phyloP scores from a whole-genome alignment of 1,140 invertebrate genomes.

The Acromyrmex charruanus region DNA sequence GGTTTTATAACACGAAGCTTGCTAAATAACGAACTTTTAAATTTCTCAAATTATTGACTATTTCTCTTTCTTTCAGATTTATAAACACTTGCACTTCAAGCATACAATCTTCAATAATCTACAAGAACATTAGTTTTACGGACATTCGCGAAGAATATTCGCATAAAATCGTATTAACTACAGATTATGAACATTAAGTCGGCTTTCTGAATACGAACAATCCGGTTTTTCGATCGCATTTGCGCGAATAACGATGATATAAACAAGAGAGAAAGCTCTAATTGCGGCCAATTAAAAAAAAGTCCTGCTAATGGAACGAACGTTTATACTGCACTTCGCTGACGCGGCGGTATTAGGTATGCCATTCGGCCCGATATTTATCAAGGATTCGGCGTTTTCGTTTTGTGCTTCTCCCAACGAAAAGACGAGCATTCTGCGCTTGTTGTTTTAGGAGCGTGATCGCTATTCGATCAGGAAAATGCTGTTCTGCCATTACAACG shows the following conservation, averaged over 20 bases:
- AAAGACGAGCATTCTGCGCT: conserved; percentile 22
- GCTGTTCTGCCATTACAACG: conserved; percentile 54
- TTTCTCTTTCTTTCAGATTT: not conserved
- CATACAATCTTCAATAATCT: not conserved
- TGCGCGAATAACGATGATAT: conserved; percentile 29
- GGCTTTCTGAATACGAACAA: conserved; percentile 25
- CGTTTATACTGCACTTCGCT: conserved; percentile 61
- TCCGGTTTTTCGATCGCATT: conserved; percentile 20
- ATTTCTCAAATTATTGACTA: not conserved
- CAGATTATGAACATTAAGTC: not conserved
- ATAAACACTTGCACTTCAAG: not conserved
- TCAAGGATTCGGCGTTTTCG: conserved; percentile 41
- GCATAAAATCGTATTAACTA: not conserved
- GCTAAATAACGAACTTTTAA: not conserved
- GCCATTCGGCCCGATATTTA: conserved; percentile 58
- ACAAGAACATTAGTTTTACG: not conserved
- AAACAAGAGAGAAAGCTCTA: conserved; percentile 34
- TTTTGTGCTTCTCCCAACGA: conserved; percentile 36
- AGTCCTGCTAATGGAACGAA: conserved; percentile 57
- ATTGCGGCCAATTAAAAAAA: conserved; percentile 62
- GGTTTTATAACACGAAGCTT: not conserved
- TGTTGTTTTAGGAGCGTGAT: conserved; percentile 60
- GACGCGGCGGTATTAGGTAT: conserved; percentile 59
- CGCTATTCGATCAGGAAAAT: conserved; percentile 60
- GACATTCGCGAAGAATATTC: not conserved